These are phyloP conservation scores for Harpagoxenus sublaevis DNA, from an alignment of 2,888 invertebrate genomes.

Conservation along the genomic window DNA sequence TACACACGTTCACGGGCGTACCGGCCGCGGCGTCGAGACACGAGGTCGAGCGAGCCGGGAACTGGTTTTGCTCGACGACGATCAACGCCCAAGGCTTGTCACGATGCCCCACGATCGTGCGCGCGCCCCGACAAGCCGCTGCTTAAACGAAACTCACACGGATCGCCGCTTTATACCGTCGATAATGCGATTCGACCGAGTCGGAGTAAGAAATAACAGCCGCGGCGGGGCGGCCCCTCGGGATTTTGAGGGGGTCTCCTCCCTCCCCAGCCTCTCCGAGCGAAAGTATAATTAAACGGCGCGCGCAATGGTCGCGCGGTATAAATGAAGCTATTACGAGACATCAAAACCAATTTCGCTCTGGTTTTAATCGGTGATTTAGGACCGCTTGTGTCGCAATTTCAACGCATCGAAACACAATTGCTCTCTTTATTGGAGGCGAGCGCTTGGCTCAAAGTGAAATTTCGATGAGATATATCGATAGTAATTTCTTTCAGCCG, in stretches of 20 bases:
- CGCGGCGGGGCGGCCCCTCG: constrained; percentile 3
- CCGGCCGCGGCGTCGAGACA: neutral
- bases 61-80: constrained; percentile 77
- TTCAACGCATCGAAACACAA: neutral
- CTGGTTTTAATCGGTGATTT: constrained; percentile 48
- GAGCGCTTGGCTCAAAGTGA: constrained; percentile 8
- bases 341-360: constrained; percentile 32
- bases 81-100: constrained; percentile 79
- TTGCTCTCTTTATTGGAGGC: neutral
- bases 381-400: constrained; percentile 26
- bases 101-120: constrained; percentile 68
- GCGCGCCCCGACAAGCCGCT: constrained; percentile 48
- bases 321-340: constrained; percentile 54
- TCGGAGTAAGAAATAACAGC: constrained; percentile 57
- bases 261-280: neutral
- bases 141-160: constrained; percentile 72
- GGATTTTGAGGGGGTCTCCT: neutral
- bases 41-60: constrained; percentile 61
- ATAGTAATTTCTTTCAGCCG: neutral
- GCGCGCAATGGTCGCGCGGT: constrained; percentile 40
- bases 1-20: constrained; percentile 24
- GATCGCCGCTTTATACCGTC: constrained; percentile 63
- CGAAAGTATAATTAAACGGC: constrained; percentile 51
- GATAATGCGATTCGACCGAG: constrained; percentile 63
- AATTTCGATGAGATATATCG: neutral